These are phyloP conservation scores for Phrynocephalus vlangalii DNA, from an alignment of 2,797 vertebrate genomes.

Conservation along the genomic window DNA sequence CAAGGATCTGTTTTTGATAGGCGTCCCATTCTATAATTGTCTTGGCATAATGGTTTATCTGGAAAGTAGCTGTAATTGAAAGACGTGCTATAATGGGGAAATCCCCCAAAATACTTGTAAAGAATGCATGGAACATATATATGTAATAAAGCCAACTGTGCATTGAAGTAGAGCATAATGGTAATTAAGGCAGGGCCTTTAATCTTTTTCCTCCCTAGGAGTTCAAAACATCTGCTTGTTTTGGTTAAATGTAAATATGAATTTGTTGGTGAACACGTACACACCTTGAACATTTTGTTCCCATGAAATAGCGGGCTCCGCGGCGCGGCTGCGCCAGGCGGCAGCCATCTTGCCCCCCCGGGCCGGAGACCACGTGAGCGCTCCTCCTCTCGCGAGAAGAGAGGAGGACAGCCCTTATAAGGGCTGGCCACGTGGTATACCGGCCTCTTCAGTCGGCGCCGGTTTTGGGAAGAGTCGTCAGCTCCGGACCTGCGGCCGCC, in stretches of 20 bases:
- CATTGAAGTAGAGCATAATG: conserved; percentile 28
- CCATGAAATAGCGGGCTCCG: background rate
- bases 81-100: conserved; percentile 13
- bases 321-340: too few relatives aligned
- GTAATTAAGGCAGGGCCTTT: conserved; percentile 46
- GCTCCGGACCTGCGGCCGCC: too few relatives aligned
- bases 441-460: too few relatives aligned
- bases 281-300: conserved; percentile 31
- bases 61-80: conserved; percentile 24
- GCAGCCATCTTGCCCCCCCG: too few relatives aligned
- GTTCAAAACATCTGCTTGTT: conserved; percentile 46
- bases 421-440: too few relatives aligned
- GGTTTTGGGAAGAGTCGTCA: too few relatives aligned
- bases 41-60: conserved; percentile 25
- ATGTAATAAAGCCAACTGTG: conserved; percentile 20
- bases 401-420: too few relatives aligned
- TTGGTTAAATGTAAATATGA: conserved; percentile 45
- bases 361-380: too few relatives aligned
- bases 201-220: conserved; percentile 38
- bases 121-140: background rate
- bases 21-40: conserved; percentile 16
- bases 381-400: too few relatives aligned
- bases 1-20: conserved; percentile 14
- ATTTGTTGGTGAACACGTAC: conserved; percentile 26
- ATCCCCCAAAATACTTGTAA: background rate